phyloP scores from a whole-genome alignment of 2,888 invertebrate species.

The Dioctria linearis region DNA sequence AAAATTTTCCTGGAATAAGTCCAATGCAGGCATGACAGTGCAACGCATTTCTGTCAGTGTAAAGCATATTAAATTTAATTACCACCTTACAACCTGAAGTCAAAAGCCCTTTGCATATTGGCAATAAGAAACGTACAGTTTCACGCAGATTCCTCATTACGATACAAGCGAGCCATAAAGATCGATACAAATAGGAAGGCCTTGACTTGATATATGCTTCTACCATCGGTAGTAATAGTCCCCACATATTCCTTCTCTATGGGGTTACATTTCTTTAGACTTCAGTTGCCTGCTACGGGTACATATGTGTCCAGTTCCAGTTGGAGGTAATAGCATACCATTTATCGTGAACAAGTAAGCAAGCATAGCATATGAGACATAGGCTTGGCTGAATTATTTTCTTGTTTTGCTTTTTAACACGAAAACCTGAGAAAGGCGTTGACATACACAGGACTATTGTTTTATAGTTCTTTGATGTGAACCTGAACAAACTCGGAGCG shows the following conservation, averaged over 20 bases:
- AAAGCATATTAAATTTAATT: no score
- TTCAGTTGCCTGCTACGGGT: slow-evolving; percentile 12
- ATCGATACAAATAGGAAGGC: slow-evolving; percentile 42
- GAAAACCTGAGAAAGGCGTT: slow-evolving; percentile 14
- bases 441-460: slow-evolving; percentile 18
- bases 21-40: no score
- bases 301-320: slow-evolving; percentile 1
- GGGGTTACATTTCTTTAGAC: slow-evolving; percentile 28
- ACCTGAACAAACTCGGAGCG: no score
- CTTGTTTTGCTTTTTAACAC: not conserved
- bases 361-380: slow-evolving; percentile 19
- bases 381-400: slow-evolving; percentile 10
- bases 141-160: slow-evolving; percentile 18
- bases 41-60: no score
- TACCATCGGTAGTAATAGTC: slow-evolving; percentile 32
- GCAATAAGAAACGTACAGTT: slow-evolving; percentile 13
- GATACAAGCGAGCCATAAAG: slow-evolving; percentile 32
- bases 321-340: slow-evolving; percentile 29
- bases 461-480: not conserved
- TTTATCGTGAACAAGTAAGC: slow-evolving; percentile 34
- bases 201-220: slow-evolving; percentile 25
- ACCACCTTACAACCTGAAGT: slow-evolving; percentile 9
- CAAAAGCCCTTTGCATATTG: slow-evolving; percentile 1
- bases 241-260: slow-evolving; percentile 30
- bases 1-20: no score